Evolutionary conservation across 2,113 vertebrate genomes (phyloP).

Genomic region (Platysternon megacephalum): DNA sequence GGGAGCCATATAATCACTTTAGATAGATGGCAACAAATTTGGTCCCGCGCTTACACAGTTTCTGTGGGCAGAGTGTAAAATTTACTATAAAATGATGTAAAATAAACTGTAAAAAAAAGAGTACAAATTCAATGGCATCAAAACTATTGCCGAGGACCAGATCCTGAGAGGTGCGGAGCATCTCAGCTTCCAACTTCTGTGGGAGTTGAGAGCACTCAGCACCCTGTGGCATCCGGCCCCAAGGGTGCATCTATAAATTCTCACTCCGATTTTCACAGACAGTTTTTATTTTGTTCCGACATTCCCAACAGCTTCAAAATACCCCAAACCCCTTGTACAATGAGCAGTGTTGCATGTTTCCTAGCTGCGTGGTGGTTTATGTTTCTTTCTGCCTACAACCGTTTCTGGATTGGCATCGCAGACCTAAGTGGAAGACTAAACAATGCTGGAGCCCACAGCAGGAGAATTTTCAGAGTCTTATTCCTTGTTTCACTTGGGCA

Average conservation of each 20-base stretch:
- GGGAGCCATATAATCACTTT: neutral
- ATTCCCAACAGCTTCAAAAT: slow-evolving; percentile 72
- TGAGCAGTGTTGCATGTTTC: slow-evolving; percentile 60
- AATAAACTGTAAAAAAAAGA: slow-evolving; percentile 2
- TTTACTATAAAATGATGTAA: neutral
- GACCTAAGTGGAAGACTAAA: slow-evolving; percentile 74
- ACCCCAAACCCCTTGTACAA: slow-evolving; percentile 70
- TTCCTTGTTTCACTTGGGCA: slow-evolving; percentile 72
- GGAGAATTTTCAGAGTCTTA: slow-evolving; percentile 69
- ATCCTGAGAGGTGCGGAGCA: slow-evolving; percentile 1
- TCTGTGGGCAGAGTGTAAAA: neutral
- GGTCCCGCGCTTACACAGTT: neutral
- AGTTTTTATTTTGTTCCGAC: slow-evolving; percentile 49
- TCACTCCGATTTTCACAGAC: slow-evolving; percentile 68
- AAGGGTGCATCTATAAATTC: neutral
- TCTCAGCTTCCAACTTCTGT: neutral
- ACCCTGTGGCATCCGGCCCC: neutral
- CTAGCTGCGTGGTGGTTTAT: slow-evolving; percentile 65
- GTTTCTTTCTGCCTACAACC: slow-evolving; percentile 71
- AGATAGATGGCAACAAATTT: neutral
- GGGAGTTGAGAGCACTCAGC: neutral
- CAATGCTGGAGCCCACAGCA: slow-evolving; percentile 70
- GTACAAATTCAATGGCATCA: neutral
- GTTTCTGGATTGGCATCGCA: slow-evolving; percentile 69
- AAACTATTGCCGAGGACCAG: slow-evolving; percentile 18